Conservation (phyloP, 2,113 vertebrate species). For the Megaceryle torquata region DNA sequence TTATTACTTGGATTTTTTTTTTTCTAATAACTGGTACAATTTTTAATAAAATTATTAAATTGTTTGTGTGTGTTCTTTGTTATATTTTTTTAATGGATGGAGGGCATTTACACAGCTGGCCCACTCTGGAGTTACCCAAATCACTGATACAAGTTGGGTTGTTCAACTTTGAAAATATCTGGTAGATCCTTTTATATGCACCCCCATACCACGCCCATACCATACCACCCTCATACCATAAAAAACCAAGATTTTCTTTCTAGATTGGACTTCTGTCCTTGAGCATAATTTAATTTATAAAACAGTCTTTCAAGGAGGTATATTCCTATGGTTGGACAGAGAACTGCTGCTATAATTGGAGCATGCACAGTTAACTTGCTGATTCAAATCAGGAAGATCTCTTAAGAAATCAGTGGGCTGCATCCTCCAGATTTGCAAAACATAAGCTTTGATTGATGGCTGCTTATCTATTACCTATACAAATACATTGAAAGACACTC, state of each 20-base stretch:
- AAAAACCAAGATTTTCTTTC: background rate
- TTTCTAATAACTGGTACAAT: conserved; percentile 75
- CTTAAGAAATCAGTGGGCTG: background rate
- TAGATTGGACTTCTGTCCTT: background rate
- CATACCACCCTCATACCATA: background rate
- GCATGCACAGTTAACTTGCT: background rate
- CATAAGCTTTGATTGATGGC: background rate
- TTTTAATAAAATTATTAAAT: conserved; percentile 84
- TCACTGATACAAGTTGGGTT: background rate
- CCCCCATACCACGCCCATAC: background rate
- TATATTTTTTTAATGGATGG: background rate
- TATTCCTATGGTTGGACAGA: background rate
- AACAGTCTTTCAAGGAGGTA: background rate
- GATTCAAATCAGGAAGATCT: background rate
- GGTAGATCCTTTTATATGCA: background rate
- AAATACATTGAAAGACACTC: background rate
- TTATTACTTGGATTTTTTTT: conserved; percentile 66
- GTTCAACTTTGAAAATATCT: background rate
- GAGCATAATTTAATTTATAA: background rate
- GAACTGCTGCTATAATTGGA: background rate
- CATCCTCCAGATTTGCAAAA: background rate
- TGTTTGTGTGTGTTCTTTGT: conserved; percentile 12
- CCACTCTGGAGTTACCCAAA: background rate
- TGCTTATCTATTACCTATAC: background rate
- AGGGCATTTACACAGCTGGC: background rate